Percentiles rank a stretch among this genome's conserved stretches.
These are phyloP conservation scores for Lordiphosa stackelbergi DNA, from an alignment of 1,140 invertebrate genomes.

Conservation along the genomic window DNA sequence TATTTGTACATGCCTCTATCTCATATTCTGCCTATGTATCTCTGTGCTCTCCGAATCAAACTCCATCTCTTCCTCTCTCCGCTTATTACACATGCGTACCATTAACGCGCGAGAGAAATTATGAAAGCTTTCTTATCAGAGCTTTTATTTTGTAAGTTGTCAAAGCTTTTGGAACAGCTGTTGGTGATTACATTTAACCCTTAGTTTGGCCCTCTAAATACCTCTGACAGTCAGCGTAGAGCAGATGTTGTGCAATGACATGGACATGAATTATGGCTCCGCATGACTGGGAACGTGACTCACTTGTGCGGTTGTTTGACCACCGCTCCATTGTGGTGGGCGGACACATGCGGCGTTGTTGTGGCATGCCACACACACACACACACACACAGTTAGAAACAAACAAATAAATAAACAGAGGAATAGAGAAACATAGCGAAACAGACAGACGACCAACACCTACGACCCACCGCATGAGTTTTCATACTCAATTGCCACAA, in stretches of 20 bases:
- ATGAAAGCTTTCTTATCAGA: slow-evolving; percentile 63
- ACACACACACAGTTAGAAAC: slow-evolving; percentile 21
- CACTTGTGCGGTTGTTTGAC: slow-evolving; percentile 54
- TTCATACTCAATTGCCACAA: slow-evolving; percentile 70
- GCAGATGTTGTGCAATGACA: slow-evolving; percentile 35
- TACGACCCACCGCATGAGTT: slow-evolving; percentile 68
- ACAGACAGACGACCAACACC: slow-evolving; percentile 61
- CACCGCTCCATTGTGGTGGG: slow-evolving; percentile 48
- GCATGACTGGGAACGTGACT: slow-evolving; percentile 62
- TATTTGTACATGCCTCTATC: slow-evolving; percentile 3
- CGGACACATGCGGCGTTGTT: slow-evolving; percentile 63
- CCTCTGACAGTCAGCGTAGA: not conserved
- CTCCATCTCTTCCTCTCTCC: slow-evolving; percentile 17
- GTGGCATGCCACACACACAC: slow-evolving; percentile 58
- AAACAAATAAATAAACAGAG: slow-evolving; percentile 29
- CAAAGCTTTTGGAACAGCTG: slow-evolving; percentile 53
- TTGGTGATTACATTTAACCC: slow-evolving; percentile 61
- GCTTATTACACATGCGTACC: slow-evolving; percentile 45
- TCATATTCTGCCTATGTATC: slow-evolving; percentile 4
- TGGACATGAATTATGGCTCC: slow-evolving; percentile 53
- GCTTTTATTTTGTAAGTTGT: slow-evolving; percentile 2
- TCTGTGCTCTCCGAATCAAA: not conserved
- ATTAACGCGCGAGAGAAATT: slow-evolving; percentile 8
- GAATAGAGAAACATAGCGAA: slow-evolving; percentile 42
- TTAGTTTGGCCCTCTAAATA: slow-evolving; percentile 38